Base-by-base conservation (phyloP, 2,797 vertebrate species). In the Crocidura indochinensis region DNA sequence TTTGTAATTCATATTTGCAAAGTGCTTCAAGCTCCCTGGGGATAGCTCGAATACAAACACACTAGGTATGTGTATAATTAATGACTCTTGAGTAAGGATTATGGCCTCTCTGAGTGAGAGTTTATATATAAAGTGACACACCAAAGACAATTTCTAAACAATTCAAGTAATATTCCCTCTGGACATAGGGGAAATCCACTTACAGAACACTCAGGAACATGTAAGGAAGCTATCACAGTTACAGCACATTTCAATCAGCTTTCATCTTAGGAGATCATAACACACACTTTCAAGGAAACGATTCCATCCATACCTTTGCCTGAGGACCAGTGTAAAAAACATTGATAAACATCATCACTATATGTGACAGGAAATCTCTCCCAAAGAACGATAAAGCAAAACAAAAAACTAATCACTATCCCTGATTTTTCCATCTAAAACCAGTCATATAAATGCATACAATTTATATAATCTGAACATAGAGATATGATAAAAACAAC, bases 1-100 rank as follows among this genome's bases (percentile, higher is more conserved):
- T 82, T 91, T 96, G 77, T 44, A 90, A 86, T 95, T 93, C 84
- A 49, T 91, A 91, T 93, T 91, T 94, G 82, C 60, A 72, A 94
- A 94, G 46, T 82, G 53, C 22, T 84, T 60, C 73, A 44, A 64
- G 60, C 44, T 94, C 76, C 19, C 73, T 20, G 12, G 69, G 69
- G 75, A 88, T 83, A 86, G 26, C 53, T 53, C 69, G 47, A 92
- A 93, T 75, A 69, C 71, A 96, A 95, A 94, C 51, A 94, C 51
- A 74, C 2, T 2, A 75, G 38, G 51, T 65, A 47, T 2, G 1
- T 94, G 62, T 68, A 60, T 81, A 95, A 93, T 96, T 95, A 96
- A 91, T 91, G 84, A 88, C 79, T 76, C 90, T 90, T 95, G 74
- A 93, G 10, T 81, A 64, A 51, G 60, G 85, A 94, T 93, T 90